Evolutionary conservation across 53 echinoderm and acorn worm species (phyloP), one percentile per base, ranked within the genome.

Genomic region (Actinopyga echinites): DNA sequence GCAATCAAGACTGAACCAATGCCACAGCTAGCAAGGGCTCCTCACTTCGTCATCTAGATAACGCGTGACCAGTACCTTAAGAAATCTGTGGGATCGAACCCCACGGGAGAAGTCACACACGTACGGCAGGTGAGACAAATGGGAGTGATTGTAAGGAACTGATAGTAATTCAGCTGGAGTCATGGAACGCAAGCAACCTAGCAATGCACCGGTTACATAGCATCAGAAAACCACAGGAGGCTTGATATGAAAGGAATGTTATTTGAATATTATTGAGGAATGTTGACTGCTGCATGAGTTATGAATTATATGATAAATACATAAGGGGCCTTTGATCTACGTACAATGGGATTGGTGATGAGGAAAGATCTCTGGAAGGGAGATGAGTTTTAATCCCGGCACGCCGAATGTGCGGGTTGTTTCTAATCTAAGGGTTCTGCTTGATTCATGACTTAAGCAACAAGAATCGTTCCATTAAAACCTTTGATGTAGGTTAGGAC

Each of bases 241-340:
- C 38, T 68, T 22, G 68, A 68, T 19, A 68, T 68, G 68, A 68
- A 19, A 22, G 68, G 68, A 68, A 68, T 68, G 68, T 33, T 35
- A 68, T 33, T 68, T 68, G 68, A 68, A 68, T 68, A 68, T 33
- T 33, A 33, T 68, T 68, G 68, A 34, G 68, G 68, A 36, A 68
- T 68, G 68, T 68, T 19, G 31, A 37, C 34, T 22, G 34, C 34
- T 22, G 34, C 38, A 35, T 68, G 68, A 68, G 68, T 68, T 68
- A 68, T 33, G 68, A 68, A 68, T 33, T 68, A 30, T 34, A 68
- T 30, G 68, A 33, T 33, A 38, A 68, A 68, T 21, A 68, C 6
- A 30, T 36, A 37, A 34, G 21, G 35, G 49, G 13, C 49, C 3
- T 8, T 49, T 63, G 64, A 63, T 63, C 64, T 31, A 31, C 31